Evolutionary conservation across 2,113 vertebrate genomes (phyloP).

Genomic region (Orientallactaga bullata): DNA sequence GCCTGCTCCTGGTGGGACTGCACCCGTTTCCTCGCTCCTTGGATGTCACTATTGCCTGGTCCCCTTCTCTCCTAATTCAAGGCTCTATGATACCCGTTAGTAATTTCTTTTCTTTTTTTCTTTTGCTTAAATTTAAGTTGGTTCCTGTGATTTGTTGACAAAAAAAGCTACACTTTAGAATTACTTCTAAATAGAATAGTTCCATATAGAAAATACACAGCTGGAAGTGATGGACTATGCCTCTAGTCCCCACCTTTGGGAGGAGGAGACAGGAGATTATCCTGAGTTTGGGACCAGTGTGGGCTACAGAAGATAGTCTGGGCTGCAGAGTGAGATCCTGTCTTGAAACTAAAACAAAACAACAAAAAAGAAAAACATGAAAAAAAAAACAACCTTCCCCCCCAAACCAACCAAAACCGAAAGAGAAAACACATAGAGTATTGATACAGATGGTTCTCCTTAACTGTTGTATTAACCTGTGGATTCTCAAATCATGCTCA

Average conservation of each 20-base stretch:
- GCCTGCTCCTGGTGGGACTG: fast-evolving
- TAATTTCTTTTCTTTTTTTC: background rate
- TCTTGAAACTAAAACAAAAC: background rate
- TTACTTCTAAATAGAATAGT: background rate
- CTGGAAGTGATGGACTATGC: background rate
- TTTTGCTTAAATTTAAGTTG: background rate
- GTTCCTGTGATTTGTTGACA: background rate
- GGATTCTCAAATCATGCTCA: background rate
- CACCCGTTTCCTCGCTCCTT: background rate
- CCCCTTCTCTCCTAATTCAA: background rate
- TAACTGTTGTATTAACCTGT: background rate
- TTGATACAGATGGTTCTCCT: background rate
- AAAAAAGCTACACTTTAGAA: background rate
- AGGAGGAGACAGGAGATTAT: background rate
- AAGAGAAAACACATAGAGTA: background rate
- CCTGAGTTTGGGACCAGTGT: background rate
- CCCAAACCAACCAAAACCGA: background rate
- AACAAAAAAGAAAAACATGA: background rate
- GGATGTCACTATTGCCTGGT: background rate
- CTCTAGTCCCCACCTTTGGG: background rate
- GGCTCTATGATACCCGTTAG: background rate
- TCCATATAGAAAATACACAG: background rate
- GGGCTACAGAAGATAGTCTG: too few species aligned
- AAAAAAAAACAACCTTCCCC: background rate
- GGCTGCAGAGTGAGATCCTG: background rate